Evolutionary conservation across 2,888 invertebrate genomes (phyloP), one percentile per base, ranked within the genome.

Genomic region (Fissipunctia ypsillon): DNA sequence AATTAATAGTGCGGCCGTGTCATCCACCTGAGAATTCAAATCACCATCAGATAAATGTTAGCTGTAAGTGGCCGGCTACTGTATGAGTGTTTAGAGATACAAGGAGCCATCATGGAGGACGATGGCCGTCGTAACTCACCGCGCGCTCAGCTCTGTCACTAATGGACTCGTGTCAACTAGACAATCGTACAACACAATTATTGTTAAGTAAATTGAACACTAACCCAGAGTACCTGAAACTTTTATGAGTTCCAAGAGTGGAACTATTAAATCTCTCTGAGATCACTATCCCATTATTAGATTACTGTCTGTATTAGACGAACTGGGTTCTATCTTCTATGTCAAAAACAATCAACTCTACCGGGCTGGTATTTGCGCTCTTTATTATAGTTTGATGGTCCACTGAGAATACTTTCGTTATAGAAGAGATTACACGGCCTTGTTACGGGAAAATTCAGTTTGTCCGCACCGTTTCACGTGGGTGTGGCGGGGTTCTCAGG

Each of bases 391-490:
- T 87, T 77, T 81, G 81, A 77, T 70, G 88, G 87, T 85, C 80
- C 85, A 61, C 78, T 77, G 89, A 90, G 88, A 90, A 90, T 90
- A 90, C 88, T 89, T 83, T 87, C n/a, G 89, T 87, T 87, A 87
- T 87, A 87, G 88, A 89, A 90, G 88, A 89, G 90, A 93, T 92
- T 91, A 90, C 86, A 84, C 77, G 82, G 86, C 84, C 88, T 88
- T 90, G 87, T 90, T 88, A 89, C 85, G 88, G 85, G 90, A 83
- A 88, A 91, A 94, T 94, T 94, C 93, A 94, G 95, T 95, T 94
- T 93, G 91, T 89, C 88, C 87, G 90, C 88, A 86, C 87, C 88
- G 88, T 88, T 91, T 90, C 88, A 90, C 88, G 88, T 90, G 90
- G 91, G 93, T 92, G 93, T 91, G 92, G 90, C 88, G 84, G 87